Percentiles rank a stretch among this genome's conserved stretches.
Evolutionary conservation across 2,888 invertebrate species (phyloP).

Genomic region (Synanthedon andrenaeformis): DNA sequence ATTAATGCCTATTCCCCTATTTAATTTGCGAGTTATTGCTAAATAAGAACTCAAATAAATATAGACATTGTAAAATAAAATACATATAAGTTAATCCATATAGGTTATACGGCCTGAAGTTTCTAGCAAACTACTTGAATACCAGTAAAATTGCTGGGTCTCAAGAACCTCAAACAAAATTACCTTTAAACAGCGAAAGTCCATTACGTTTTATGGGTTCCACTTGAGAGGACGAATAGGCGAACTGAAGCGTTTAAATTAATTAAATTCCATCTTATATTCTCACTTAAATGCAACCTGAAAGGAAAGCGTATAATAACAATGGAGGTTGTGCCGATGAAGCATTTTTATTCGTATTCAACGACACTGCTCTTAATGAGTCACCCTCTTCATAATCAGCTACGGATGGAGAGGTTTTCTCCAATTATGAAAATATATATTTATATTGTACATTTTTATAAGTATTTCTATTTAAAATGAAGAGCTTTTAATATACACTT

Average conservation of each 20-base stretch:
- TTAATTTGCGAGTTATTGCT: no score
- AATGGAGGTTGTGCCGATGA: constrained; percentile 9
- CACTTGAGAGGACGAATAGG: constrained; percentile 52
- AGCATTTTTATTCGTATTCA: constrained; percentile 11
- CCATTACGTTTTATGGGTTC: constrained; percentile 65
- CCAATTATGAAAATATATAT: neutral
- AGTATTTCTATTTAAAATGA: no score
- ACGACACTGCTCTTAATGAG: neutral
- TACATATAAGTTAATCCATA: neutral
- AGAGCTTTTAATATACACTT: no score
- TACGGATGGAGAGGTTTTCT: neutral
- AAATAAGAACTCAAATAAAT: no score
- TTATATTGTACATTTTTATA: neutral
- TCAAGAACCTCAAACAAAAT: constrained; percentile 43
- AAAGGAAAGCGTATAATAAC: constrained; percentile 23
- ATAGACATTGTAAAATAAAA: no score
- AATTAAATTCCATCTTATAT: constrained; percentile 49
- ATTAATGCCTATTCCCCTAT: no score
- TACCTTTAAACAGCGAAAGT: constrained; percentile 62
- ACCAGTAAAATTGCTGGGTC: constrained; percentile 38
- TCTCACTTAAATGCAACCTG: constrained; percentile 35
- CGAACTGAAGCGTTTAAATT: constrained; percentile 51
- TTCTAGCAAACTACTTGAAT: constrained; percentile 10
- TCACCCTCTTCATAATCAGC: neutral
- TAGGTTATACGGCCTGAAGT: neutral